Conservation (phyloP, 35 echinoderm and acorn worm species). For the Anneissia japonica region DNA sequence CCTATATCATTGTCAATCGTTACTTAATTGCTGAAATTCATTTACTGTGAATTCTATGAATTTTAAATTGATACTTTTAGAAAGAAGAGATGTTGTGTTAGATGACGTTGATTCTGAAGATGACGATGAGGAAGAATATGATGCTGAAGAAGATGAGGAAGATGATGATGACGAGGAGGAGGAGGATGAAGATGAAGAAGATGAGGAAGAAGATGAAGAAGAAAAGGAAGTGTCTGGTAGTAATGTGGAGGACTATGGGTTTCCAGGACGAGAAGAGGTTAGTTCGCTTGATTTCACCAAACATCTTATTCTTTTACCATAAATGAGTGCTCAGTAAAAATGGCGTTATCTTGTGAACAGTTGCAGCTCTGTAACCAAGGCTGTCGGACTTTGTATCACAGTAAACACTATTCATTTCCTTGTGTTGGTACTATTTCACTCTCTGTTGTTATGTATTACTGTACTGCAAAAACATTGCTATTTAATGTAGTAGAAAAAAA, state of each 20-base stretch:
- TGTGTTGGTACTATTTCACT: no score
- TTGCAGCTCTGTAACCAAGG: not conserved
- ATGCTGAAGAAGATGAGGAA: slow-evolving; percentile 2
- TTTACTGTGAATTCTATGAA: no score
- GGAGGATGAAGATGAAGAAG: slow-evolving; percentile 54
- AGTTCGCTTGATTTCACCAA: not conserved
- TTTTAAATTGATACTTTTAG: no score
- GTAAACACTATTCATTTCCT: not conserved
- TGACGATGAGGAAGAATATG: slow-evolving; percentile 2
- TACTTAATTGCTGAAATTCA: no score
- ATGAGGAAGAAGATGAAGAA: slow-evolving; percentile 52
- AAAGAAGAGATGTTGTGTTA: not conserved
- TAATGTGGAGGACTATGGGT: not conserved
- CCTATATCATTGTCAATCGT: no score
- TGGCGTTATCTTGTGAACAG: not conserved
- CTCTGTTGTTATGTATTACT: no score
- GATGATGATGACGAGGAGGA: slow-evolving; percentile 50
- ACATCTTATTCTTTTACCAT: not conserved
- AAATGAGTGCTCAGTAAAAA: not conserved
- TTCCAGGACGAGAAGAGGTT: slow-evolving; percentile 63
- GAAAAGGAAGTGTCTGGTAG: not conserved
- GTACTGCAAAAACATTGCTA: no score
- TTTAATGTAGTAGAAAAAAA: no score
- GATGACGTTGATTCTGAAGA: not conserved
- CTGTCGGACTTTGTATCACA: not conserved